A percentile compares a stretch with the other conserved stretches of the same genome.
Conservation (phyloP, 1,140 invertebrate species). For the Bombus consobrinus region DNA sequence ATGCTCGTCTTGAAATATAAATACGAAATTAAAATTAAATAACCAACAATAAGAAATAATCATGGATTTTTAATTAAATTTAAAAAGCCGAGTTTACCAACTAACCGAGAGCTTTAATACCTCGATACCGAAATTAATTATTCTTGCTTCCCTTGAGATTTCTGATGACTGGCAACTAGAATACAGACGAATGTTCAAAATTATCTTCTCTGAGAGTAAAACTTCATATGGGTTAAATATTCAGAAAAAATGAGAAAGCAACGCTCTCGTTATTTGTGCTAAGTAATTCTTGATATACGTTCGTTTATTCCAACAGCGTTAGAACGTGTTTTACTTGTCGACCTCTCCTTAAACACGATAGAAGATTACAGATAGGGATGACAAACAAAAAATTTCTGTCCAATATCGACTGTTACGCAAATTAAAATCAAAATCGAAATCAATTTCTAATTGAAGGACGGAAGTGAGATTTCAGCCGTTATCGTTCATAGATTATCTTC, state of each 20-base stretch:
- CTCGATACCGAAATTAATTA: neutral
- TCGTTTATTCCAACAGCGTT: neutral
- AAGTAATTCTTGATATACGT: neutral
- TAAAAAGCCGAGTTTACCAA: neutral
- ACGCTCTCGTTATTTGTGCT: neutral
- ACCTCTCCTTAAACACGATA: neutral
- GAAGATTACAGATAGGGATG: neutral
- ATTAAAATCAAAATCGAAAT: neutral
- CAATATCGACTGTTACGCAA: neutral
- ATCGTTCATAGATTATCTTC: neutral
- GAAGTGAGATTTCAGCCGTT: neutral
- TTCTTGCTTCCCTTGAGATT: no score
- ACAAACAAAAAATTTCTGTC: neutral
- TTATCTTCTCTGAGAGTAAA: no score
- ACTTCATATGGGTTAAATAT: no score
- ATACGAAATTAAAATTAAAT: no score
- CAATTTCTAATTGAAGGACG: neutral
- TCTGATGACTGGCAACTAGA: no score
- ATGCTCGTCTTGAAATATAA: no score
- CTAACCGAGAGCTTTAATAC: neutral
- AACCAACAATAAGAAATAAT: neutral
- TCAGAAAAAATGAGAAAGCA: no score
- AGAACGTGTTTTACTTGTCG: neutral
- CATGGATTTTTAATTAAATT: neutral
- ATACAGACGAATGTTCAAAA: neutral